Evolutionary conservation across 2,888 invertebrate species (phyloP).

Genomic region (Selenia dentaria): DNA sequence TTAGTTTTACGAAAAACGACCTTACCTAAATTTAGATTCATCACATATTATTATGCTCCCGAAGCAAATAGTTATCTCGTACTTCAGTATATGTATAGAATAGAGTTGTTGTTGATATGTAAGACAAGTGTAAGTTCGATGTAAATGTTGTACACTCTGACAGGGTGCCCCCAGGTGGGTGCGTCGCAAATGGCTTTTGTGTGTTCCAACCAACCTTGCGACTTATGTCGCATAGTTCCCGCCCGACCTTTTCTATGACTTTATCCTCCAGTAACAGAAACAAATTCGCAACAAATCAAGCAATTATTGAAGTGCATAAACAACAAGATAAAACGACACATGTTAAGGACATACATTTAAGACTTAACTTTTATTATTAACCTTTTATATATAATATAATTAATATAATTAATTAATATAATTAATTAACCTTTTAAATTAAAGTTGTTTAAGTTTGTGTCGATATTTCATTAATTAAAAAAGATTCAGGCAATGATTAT

Average conservation of each 20-base stretch:
- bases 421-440: no score
- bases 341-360: no score
- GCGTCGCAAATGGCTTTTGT: slow-evolving; percentile 69
- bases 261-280: slow-evolving; percentile 25
- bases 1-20: slow-evolving; percentile 34
- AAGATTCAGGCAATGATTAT: no score
- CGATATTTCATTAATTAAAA: no score
- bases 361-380: no score
- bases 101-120: neutral
- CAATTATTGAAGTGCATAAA: slow-evolving; percentile 10
- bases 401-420: no score
- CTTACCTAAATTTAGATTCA: no score
- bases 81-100: slow-evolving; percentile 1
- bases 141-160: slow-evolving; percentile 33
- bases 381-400: no score
- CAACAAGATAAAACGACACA: no score
- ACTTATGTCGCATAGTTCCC: slow-evolving; percentile 40
- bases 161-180: slow-evolving; percentile 54
- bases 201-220: slow-evolving; percentile 50
- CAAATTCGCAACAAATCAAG: slow-evolving; percentile 15
- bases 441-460: no score
- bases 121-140: slow-evolving; percentile 29
- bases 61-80: no score
- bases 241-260: slow-evolving; percentile 35
- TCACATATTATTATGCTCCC: no score